phyloP scores from a whole-genome alignment of 2,888 invertebrate genomes.

The Ametastegia equiseti region DNA sequence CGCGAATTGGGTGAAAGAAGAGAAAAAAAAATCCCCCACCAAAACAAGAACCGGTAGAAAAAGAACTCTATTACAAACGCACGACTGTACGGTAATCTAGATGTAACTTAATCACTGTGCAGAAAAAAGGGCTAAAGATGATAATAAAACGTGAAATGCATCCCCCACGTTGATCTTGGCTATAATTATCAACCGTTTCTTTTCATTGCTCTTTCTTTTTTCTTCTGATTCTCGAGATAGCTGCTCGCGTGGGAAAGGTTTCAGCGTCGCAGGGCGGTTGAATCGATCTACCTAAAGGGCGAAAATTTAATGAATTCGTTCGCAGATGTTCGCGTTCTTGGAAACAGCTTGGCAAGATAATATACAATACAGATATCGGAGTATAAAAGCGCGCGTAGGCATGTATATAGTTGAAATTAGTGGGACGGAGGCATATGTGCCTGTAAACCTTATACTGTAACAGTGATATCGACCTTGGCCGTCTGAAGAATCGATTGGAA shows the following conservation, averaged over 20 bases:
- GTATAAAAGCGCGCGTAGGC: background rate
- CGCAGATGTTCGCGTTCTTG: constrained; percentile 44
- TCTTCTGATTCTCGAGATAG: background rate
- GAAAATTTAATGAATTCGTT: constrained; percentile 44
- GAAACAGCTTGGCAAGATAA: constrained; percentile 25
- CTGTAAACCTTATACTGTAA: background rate
- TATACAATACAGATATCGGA: background rate
- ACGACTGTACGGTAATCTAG: background rate
- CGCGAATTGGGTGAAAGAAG: background rate
- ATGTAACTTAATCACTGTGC: background rate
- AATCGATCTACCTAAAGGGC: constrained; percentile 26
- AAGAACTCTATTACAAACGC: background rate
- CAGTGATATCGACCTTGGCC: constrained; percentile 33
- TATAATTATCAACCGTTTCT: constrained; percentile 5
- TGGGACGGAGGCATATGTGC: background rate
- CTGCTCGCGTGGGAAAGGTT: constrained; percentile 26
- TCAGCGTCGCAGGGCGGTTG: background rate
- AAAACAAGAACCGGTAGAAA: too few species aligned
- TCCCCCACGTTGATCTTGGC: background rate
- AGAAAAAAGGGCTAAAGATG: background rate
- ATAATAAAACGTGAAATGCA: background rate
- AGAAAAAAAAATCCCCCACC: too few species aligned
- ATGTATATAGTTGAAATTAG: background rate
- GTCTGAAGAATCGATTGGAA: constrained; percentile 7
- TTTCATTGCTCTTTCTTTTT: background rate